Base-by-base conservation (phyloP, 2,888 invertebrate genomes). In the Griposia aprilina region DNA sequence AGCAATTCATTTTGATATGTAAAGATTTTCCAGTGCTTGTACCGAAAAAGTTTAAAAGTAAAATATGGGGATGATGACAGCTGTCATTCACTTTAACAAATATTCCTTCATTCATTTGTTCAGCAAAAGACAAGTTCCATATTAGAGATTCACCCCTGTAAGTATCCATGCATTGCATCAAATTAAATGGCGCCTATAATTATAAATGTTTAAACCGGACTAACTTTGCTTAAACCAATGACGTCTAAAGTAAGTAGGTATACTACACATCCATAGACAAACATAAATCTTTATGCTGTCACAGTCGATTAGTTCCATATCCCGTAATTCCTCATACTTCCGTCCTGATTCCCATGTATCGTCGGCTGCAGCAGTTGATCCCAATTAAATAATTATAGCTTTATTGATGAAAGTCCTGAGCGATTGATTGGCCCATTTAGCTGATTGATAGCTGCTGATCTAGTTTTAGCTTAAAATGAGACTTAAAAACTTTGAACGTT, bases 341-440 rank as follows among this genome's bases (percentile, higher is more conserved):
- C 88, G 88, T 84, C 81, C 86, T 59, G 74, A 80, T 87, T 87
- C 87, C 80, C 87, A 88, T 87, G 84, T 82, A n/a, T 55, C 48
- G 70, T 75, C 76, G 76, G 73, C 73, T 67, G 70, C 76, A 82
- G 75, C 74, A 86, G 86, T 89, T 90, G 93, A 86, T 88, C 90
- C 87, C 92, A 93, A 94, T 94, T 92, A 93, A 93, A 93, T 93
- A 93, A 94, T 94, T 93, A 92, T 90, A 85, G 89, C 74, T 78
- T 78, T 88, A 91, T 91, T 89, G 90, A 89, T 88, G 89, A 89
- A 91, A 90, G 85, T 82, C 82, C 77, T 73, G 79, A 36, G 78
- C 88, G 82, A 90, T 90, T 90, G 91, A 85, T 73, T 81, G 85
- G 30, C 76, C 85, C 87, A 91, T 90, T 90, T 89, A 87, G 59